Evolutionary conservation across 1,140 invertebrate species (phyloP).

Genomic region (Drosophila orena): DNA sequence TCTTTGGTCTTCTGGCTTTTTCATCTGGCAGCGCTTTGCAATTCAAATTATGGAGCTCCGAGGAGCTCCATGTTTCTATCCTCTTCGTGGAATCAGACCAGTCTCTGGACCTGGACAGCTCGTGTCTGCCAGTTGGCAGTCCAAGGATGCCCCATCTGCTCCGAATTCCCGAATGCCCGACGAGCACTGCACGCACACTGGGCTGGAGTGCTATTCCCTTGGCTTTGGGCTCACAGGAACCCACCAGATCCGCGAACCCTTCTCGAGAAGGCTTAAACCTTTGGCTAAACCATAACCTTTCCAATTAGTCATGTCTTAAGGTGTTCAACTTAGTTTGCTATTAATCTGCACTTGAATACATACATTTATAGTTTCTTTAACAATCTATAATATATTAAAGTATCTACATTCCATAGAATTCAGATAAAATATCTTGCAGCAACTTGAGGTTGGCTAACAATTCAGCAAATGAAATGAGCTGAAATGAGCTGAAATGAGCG

Average conservation of each 20-base stretch:
- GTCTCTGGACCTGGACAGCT: conserved; percentile 27
- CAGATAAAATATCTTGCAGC: no score
- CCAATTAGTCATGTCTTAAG: not conserved
- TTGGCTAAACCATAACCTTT: not conserved
- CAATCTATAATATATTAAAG: no score
- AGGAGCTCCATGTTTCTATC: not conserved
- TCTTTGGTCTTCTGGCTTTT: conserved; percentile 17
- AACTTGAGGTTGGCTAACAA: no score
- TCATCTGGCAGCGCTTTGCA: conserved; percentile 30
- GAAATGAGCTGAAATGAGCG: no score
- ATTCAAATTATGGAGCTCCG: conserved; percentile 32
- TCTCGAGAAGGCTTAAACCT: not conserved
- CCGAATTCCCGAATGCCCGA: not conserved
- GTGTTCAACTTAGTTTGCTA: not conserved
- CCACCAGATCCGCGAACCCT: not conserved
- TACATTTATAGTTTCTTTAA: not conserved
- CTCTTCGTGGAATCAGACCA: not conserved
- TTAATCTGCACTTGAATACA: not conserved
- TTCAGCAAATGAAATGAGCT: no score
- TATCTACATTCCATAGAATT: no score
- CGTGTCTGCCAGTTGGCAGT: conserved; percentile 26
- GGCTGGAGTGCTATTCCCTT: no score
- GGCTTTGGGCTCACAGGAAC: not conserved
- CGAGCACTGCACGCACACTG: conserved; percentile 24
- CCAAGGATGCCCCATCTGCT: conserved; percentile 2